phyloP scores from a whole-genome alignment of 1,140 invertebrate genomes.

The Sogatella furcifera region DNA sequence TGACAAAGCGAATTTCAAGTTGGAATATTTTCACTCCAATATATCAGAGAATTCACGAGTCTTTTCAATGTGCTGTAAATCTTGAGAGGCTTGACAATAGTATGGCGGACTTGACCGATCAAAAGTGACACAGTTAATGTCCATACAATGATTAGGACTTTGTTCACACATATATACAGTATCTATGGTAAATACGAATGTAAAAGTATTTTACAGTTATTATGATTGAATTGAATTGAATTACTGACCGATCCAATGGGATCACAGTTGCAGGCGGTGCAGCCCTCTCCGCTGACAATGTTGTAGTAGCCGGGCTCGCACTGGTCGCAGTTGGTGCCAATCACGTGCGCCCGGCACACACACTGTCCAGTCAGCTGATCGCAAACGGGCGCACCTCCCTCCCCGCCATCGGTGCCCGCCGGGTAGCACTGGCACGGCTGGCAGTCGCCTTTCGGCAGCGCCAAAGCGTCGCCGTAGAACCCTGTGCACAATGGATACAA shows the following conservation, averaged over 20 bases:
- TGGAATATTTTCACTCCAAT: no score
- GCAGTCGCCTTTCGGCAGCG: slow-evolving; percentile 79
- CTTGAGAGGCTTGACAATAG: no score
- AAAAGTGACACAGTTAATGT: no score
- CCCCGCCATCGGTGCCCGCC: slow-evolving; percentile 52
- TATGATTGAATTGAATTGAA: no score
- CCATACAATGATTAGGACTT: no score
- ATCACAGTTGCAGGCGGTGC: slow-evolving; percentile 77
- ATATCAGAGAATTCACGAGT: no score
- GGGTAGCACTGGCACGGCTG: slow-evolving; percentile 75
- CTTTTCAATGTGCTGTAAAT: no score
- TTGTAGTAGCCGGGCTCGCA: slow-evolving; percentile 81
- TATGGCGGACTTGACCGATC: no score
- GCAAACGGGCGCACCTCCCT: slow-evolving; percentile 56
- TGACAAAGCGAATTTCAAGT: no score
- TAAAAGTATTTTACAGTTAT: no score
- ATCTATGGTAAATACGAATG: no score
- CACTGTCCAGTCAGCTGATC: slow-evolving; percentile 76
- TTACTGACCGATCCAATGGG: slow-evolving; percentile 56
- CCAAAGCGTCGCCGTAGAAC: slow-evolving; percentile 80
- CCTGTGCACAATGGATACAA: slow-evolving; percentile 34
- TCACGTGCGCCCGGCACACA: slow-evolving; percentile 74
- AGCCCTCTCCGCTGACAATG: slow-evolving; percentile 71
- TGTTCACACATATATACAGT: no score
- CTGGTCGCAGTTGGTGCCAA: slow-evolving; percentile 77